Percentiles rank a stretch among this genome's conserved stretches.
Evolutionary conservation across 1,140 invertebrate genomes (phyloP).

Genomic region (Ladona fulva): DNA sequence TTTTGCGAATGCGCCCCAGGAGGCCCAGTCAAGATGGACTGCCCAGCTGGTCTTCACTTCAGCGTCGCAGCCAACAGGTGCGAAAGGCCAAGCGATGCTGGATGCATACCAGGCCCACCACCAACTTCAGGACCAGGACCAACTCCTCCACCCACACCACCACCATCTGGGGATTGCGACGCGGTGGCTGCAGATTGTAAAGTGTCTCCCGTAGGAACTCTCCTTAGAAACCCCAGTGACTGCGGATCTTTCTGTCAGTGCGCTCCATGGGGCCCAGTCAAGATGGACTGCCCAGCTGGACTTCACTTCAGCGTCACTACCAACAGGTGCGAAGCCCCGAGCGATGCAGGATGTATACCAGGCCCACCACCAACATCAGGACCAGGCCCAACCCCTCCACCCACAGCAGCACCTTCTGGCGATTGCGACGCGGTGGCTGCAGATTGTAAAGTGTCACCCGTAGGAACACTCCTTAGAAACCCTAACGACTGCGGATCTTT

Average conservation of each 20-base stretch:
- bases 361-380: too few species aligned
- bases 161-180: too few species aligned
- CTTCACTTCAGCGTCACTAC: conserved; percentile 25
- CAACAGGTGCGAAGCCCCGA: conserved; percentile 27
- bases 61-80: conserved; percentile 41
- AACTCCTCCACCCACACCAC: too few species aligned
- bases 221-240: conserved; percentile 10
- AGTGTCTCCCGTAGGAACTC: too few species aligned
- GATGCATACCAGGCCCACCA: conserved; percentile 29
- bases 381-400: too few species aligned
- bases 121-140: too few species aligned
- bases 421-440: too few species aligned
- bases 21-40: conserved; percentile 37
- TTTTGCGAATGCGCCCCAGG: conserved; percentile 23
- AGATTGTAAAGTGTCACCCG: too few species aligned
- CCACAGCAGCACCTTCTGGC: too few species aligned
- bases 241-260: conserved; percentile 34
- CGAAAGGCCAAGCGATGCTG: conserved; percentile 42
- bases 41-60: conserved; percentile 44
- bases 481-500: conserved; percentile 29
- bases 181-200: too few species aligned
- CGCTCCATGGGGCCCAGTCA: conserved; percentile 22
- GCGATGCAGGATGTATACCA: conserved; percentile 19
- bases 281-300: conserved; percentile 23
- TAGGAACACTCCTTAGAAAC: conserved; percentile 16